phyloP scores from a whole-genome alignment of 2,797 vertebrate genomes.

The Pseudochirops cupreus region DNA sequence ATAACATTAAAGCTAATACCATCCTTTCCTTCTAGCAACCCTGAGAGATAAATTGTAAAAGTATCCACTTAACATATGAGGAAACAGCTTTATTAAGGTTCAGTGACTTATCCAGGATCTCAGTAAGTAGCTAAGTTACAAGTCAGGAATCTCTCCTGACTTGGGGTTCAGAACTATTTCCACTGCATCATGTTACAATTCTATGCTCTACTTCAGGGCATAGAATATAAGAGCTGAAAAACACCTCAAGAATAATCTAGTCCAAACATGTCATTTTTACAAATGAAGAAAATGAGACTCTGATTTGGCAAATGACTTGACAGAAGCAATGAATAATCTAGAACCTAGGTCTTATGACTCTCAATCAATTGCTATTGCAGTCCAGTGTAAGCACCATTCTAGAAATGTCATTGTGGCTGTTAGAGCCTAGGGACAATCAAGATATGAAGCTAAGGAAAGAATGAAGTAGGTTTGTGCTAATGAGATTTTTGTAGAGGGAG shows the following conservation, averaged over 20 bases:
- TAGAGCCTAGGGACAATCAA: slow-evolving; percentile 55
- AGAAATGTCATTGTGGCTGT: slow-evolving; percentile 50
- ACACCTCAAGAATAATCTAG: not conserved
- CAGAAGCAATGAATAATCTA: not conserved
- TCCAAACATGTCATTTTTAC: not conserved
- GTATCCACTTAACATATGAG: not conserved
- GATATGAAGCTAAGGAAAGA: slow-evolving; percentile 23
- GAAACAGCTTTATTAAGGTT: not conserved
- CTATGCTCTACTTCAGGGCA: not conserved
- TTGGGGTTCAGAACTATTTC: not conserved
- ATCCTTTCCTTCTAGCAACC: not conserved
- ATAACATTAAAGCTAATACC: not conserved
- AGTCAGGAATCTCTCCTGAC: not conserved
- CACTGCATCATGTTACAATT: not conserved
- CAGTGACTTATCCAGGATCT: not conserved
- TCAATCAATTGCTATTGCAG: not conserved
- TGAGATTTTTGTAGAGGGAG: slow-evolving; percentile 62
- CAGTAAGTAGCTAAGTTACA: not conserved
- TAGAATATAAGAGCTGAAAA: not conserved
- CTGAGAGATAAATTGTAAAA: not conserved
- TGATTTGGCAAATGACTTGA: not conserved
- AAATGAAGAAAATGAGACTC: not conserved
- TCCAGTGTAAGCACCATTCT: not conserved
- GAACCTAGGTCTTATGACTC: not conserved
- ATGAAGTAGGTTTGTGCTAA: slow-evolving; percentile 47